Evolutionary conservation across 2,797 vertebrate species (phyloP).

Genomic region (Epinephelus malabaricus): DNA sequence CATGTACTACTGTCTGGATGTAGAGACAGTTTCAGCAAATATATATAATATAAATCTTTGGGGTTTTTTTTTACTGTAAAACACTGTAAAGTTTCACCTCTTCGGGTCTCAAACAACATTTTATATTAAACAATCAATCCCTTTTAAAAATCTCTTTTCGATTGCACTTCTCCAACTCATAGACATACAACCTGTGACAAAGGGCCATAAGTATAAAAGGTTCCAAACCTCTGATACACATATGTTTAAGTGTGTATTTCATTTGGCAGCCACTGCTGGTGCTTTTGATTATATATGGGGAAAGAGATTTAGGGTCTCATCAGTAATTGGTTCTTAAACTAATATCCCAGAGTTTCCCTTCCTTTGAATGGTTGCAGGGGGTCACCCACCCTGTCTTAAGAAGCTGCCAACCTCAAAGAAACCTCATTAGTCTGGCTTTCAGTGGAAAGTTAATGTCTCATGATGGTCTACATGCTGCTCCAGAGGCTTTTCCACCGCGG

Average conservation of each 20-base stretch:
- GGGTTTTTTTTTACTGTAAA: background rate
- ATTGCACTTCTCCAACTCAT: background rate
- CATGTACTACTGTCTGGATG: no score
- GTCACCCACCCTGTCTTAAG: constrained; percentile 26
- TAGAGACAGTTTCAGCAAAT: no score
- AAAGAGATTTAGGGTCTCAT: constrained; percentile 1
- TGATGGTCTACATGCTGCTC: constrained; percentile 42
- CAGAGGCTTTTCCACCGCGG: constrained; percentile 43
- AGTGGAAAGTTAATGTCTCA: constrained; percentile 58
- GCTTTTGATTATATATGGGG: background rate
- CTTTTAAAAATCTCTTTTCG: background rate
- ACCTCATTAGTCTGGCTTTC: constrained; percentile 52
- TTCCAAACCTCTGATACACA: background rate
- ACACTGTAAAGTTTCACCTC: background rate
- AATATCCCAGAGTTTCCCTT: constrained; percentile 19
- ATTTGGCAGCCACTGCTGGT: background rate
- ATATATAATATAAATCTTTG: no score
- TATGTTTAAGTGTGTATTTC: background rate
- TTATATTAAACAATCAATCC: background rate
- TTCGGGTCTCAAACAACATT: background rate
- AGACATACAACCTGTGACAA: background rate
- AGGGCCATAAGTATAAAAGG: background rate
- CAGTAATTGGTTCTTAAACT: constrained; percentile 26
- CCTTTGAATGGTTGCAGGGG: constrained; percentile 25
- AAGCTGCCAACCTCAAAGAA: constrained; percentile 44